Evolutionary conservation across 2,888 invertebrate species (phyloP), one percentile per base, ranked within the genome.

Genomic region (Lypha dubia): DNA sequence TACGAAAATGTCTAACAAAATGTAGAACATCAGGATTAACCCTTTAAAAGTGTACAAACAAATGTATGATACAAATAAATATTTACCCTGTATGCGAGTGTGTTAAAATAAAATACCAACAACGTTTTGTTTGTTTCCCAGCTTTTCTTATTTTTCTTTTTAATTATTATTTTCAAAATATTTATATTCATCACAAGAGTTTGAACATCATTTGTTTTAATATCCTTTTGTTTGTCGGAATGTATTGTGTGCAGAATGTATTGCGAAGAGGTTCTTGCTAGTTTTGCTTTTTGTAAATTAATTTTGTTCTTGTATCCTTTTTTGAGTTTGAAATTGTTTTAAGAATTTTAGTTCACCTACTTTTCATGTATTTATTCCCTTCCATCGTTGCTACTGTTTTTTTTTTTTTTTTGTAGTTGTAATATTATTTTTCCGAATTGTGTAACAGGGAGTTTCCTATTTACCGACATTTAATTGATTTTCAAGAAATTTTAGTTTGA

Each of bases 401-500:
- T n/a, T 35, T 13, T 51, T 22, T 46, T 28, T 51, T 1, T 60
- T 15, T 49, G n/a, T 15, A 6, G 35, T 20, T 22, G n/a, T 15
- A 4, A 60, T 6, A 58, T 24, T 38, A 53, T 53, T 13, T 44
- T 75, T 24, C 17, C 20, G 62, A 35, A 70, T 71, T 84, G 20
- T 32, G 24, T 46, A 6, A 28, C 56, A 60, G 81, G 84, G 84
- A 65, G 79, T 77, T 79, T 85, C 44, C 65, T 22, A 20, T 74
- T 71, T 74, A 71, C 70, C 49, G 60, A 9, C 24, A 44, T 74
- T 73, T 62, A 62, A 74, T 74, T 75, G 51, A 73, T 74, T 60
- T 44, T 32, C 17, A 15, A 24, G 17, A 38, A 35, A n/a, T 46
- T 6, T 28, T 49, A 22, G 74, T 86, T 84, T 88, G 86, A 87